phyloP scores from a whole-genome alignment of 64 coral and sea anemone genomes.

The Acropora yongei region DNA sequence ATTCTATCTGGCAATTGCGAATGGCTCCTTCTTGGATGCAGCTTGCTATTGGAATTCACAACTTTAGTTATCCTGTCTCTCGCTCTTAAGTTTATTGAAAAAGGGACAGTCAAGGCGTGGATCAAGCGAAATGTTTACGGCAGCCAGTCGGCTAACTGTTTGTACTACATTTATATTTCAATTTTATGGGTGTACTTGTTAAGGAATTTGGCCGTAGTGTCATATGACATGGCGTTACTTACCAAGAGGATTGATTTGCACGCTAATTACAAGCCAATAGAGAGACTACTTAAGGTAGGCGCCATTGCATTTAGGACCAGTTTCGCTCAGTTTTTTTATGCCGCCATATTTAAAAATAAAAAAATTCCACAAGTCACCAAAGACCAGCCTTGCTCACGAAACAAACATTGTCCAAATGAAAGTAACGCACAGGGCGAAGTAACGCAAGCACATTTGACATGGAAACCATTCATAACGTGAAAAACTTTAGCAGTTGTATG shows the following conservation, averaged over 20 bases:
- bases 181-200: conserved; percentile 67
- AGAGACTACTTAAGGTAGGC: conserved; percentile 44
- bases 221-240: conserved; percentile 73
- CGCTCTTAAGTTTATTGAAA: conserved; percentile 76
- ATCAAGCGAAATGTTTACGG: conserved; percentile 27
- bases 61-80: conserved; percentile 54
- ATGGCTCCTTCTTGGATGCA: conserved; percentile 34
- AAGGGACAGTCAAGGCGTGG: conserved; percentile 61
- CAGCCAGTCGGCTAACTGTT: neutral
- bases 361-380: conserved; percentile 58
- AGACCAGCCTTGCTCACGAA: neutral
- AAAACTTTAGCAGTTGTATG: neutral
- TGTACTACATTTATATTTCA: conserved; percentile 50
- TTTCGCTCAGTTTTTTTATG: conserved; percentile 90
- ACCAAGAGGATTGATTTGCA: conserved; percentile 48
- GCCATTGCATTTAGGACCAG: conserved; percentile 67
- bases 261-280: conserved; percentile 30
- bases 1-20: neutral
- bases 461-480: conserved; percentile 36
- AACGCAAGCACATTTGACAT: neutral
- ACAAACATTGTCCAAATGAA: neutral
- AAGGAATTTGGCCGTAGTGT: conserved; percentile 62
- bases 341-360: conserved; percentile 72
- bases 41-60: conserved; percentile 54
- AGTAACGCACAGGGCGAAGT: neutral